Evolutionary conservation across 2,797 vertebrate species (phyloP).

Genomic region (Holocentrus rufus): DNA sequence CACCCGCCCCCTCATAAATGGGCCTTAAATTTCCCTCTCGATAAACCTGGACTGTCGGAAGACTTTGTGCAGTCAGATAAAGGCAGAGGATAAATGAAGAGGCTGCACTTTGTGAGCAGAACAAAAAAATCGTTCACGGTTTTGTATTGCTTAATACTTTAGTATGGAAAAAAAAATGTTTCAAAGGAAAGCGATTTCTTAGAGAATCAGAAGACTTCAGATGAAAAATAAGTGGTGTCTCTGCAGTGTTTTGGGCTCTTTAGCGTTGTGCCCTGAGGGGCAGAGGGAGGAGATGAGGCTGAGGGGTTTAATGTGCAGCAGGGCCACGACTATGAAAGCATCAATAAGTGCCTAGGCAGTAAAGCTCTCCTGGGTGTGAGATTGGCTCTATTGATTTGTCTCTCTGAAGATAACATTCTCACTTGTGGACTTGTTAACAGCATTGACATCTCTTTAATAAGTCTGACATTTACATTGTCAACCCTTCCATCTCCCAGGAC

Average conservation of each 20-base stretch:
- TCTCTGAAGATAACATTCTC: constrained; percentile 61
- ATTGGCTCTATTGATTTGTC: constrained; percentile 68
- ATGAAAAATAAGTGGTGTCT: constrained; percentile 23
- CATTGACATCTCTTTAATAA: constrained; percentile 44
- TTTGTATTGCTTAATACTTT: constrained; percentile 15
- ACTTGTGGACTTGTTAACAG: constrained; percentile 32
- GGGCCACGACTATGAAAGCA: constrained; percentile 48
- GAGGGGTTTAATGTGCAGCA: constrained; percentile 44
- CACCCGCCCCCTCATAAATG: constrained; percentile 9
- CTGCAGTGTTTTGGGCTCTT: constrained; percentile 13
- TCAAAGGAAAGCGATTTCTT: constrained; percentile 30
- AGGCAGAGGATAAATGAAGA: constrained; percentile 24
- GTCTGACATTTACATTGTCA: constrained; percentile 26
- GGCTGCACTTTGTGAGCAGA: constrained; percentile 23
- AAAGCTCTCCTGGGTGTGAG: constrained; percentile 56
- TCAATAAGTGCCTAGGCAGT: constrained; percentile 63
- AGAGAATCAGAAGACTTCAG: constrained; percentile 29
- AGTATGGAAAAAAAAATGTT: constrained; percentile 8
- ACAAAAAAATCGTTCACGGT: constrained; percentile 18
- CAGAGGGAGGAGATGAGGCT: constrained; percentile 19
- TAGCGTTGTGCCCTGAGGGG: constrained; percentile 29
- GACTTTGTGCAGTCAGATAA: constrained; percentile 9
- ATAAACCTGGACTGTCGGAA: constrained; percentile 16
- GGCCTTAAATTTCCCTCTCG: constrained; percentile 27
- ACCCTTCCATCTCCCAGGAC: background rate